Evolutionary conservation across 2,888 invertebrate species (phyloP).

Genomic region (Nephrotoma flavescens): DNA sequence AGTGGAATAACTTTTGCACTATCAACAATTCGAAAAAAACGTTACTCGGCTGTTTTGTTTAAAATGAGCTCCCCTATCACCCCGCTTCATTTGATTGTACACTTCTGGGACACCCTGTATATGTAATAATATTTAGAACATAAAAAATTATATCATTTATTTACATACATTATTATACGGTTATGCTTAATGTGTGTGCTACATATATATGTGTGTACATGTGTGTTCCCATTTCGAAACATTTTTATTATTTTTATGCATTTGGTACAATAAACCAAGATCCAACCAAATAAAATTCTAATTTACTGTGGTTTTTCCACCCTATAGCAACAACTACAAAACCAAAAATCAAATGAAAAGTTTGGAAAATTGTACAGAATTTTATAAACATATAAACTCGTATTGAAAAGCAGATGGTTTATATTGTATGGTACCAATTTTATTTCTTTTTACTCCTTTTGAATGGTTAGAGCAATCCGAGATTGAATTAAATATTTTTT

Average conservation of each 20-base stretch:
- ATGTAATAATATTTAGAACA: too few species aligned
- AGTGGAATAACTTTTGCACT: too few species aligned
- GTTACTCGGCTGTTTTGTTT: too few species aligned
- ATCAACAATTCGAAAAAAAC: too few species aligned
- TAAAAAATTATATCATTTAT: too few species aligned
- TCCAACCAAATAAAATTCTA: neutral
- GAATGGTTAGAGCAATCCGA: neutral
- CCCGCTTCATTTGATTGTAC: too few species aligned
- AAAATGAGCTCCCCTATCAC: too few species aligned
- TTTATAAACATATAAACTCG: neutral
- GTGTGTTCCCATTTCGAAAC: neutral
- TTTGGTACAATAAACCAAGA: neutral
- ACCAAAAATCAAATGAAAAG: neutral
- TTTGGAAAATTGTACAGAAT: neutral
- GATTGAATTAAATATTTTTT: neutral
- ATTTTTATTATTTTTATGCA: neutral
- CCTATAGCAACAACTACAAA: neutral
- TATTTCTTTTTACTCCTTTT: neutral
- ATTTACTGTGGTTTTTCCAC: neutral
- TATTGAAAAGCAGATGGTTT: neutral
- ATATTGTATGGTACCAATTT: neutral
- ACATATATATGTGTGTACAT: neutral
- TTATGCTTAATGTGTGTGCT: too few species aligned
- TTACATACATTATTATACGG: too few species aligned
- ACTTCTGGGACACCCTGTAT: too few species aligned